Conservation (phyloP, 1,140 invertebrate genomes). For the Camponotus vicinus region DNA sequence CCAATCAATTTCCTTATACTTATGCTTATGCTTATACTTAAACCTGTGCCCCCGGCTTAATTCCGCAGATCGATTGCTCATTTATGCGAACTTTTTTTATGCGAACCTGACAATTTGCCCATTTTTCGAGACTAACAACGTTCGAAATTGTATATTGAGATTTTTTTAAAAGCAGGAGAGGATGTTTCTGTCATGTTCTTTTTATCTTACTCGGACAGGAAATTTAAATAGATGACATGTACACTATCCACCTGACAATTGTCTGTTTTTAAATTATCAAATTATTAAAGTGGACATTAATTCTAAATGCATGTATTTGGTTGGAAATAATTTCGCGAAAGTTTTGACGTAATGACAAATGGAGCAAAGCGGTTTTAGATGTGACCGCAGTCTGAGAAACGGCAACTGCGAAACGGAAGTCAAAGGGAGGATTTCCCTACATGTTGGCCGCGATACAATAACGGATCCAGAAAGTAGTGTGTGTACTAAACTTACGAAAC, state of each 20-base stretch:
- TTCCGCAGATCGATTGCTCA: slow-evolving; percentile 1
- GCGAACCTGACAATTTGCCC: not conserved
- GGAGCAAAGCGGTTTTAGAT: slow-evolving; percentile 29
- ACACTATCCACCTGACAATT: slow-evolving; percentile 36
- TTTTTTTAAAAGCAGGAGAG: slow-evolving; percentile 38
- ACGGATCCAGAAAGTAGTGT: not conserved
- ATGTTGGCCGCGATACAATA: slow-evolving; percentile 17
- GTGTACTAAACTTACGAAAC: slow-evolving; percentile 21
- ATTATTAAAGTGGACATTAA: not conserved
- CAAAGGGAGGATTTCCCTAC: slow-evolving; percentile 40
- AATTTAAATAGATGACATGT: slow-evolving; percentile 64
- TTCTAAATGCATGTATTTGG: not conserved
- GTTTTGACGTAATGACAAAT: slow-evolving; percentile 54
- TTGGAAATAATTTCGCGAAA: slow-evolving; percentile 38
- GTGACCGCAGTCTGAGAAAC: slow-evolving; percentile 29
- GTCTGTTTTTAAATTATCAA: not conserved
- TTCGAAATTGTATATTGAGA: slow-evolving; percentile 41
- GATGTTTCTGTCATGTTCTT: slow-evolving; percentile 52
- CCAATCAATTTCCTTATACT: too few species aligned
- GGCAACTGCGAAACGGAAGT: slow-evolving; percentile 27
- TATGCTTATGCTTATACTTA: too few species aligned
- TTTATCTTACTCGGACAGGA: slow-evolving; percentile 22
- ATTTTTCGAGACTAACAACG: slow-evolving; percentile 54
- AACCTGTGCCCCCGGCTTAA: not conserved
- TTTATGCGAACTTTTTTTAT: not conserved